Base-by-base conservation (phyloP, 2,888 invertebrate genomes). In the Sphaerophoria taeniata region DNA sequence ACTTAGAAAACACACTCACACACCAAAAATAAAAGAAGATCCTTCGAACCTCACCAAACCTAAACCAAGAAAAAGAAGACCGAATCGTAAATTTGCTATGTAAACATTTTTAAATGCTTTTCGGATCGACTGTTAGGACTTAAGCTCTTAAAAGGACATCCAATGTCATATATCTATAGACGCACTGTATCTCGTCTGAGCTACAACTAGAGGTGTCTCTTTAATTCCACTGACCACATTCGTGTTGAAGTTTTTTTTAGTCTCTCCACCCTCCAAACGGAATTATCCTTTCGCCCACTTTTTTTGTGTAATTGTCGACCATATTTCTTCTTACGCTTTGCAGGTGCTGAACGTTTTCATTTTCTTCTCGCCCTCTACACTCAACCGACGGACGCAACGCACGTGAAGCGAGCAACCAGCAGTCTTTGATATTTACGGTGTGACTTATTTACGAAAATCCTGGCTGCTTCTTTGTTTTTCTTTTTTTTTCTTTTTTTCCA, bases 311-410 rank as follows among this genome's bases (percentile, higher is more conserved):
- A 85, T 85, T 85, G 85, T 85, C 81, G 85, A 85, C 81, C 72
- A 85, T 85, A 85, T 85, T 85, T 85, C 81, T 85, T 85, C 80
- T 73, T 81, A 80, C 76, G 81, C 76, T 81, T 80, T 85, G 76
- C 85, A 85, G 85, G 85, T 85, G 85, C 76, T 76, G 85, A 85
- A 81, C 70, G 76, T 77, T 85, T 81, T 60, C 39, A 60, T 31
- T 67, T 60, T 56, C 61, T 60, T 4, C 16, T 11, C 39, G 0
- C 14, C 0, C 36, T 31, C 45, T 47, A 4, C 34, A 31, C 5
- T 11, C 16, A n/a, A n/a, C 14, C 33, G 49, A 43, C 4, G 9
- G 9, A 3, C 6, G 2, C 39, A 4, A 43, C 39, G 11, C 36
- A n/a, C n/a, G n/a, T n/a, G n/a, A n/a, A n/a, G n/a, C n/a, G n/a